phyloP scores from a whole-genome alignment of 2,797 vertebrate genomes.

The Spinibarbus caldwelli region DNA sequence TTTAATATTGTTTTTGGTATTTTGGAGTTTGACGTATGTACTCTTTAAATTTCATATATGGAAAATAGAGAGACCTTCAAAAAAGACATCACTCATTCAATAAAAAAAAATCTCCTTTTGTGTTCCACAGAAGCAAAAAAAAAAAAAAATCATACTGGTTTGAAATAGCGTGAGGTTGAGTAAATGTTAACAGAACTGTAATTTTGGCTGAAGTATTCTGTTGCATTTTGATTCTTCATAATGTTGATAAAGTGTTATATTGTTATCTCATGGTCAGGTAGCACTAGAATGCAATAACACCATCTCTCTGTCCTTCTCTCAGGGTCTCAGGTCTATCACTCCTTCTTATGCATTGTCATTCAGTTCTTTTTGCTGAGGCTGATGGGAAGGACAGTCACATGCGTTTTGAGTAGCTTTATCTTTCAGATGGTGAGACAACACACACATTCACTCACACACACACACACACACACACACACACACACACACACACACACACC shows the following conservation, averaged over 20 bases:
- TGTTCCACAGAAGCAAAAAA: slow-evolving; percentile 11
- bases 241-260: not conserved
- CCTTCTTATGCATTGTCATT: slow-evolving; percentile 86
- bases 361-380: slow-evolving; percentile 97
- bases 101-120: not conserved
- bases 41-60: not conserved
- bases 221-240: not conserved
- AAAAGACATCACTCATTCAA: not conserved
- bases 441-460: not conserved
- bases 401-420: slow-evolving; percentile 86
- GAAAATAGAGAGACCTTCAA: not conserved
- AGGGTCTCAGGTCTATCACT: slow-evolving; percentile 92
- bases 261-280: not conserved
- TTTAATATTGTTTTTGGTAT: not conserved
- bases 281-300: not conserved
- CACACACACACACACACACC: not conserved
- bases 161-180: not conserved
- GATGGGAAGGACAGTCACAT: slow-evolving; percentile 94
- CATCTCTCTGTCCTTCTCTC: slow-evolving; percentile 44
- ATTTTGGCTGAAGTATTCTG: not conserved
- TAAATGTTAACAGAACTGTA: not conserved
- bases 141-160: not conserved
- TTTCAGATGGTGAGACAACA: slow-evolving; percentile 91
- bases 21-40: not conserved
- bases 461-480: no score